phyloP scores from a whole-genome alignment of 2,888 invertebrate species.

The Mimachlamys varia region DNA sequence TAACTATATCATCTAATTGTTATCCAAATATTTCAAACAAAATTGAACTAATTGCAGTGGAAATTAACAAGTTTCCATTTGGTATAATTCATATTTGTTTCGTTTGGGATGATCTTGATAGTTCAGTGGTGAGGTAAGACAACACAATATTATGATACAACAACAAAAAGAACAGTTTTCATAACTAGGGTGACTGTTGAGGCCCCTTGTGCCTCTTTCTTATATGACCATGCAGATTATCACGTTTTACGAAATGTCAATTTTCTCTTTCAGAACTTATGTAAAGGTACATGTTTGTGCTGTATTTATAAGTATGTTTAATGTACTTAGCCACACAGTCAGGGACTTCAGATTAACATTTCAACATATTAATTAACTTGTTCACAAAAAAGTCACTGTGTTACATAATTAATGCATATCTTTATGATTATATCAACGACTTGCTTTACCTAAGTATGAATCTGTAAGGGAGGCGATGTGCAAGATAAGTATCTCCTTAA shows the following conservation, averaged over 20 bases:
- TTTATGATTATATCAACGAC: background rate
- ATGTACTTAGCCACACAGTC: background rate
- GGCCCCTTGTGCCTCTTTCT: background rate
- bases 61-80: no score
- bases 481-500: constrained; percentile 40
- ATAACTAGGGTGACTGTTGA: no score
- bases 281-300: background rate
- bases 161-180: no score
- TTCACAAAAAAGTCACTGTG: background rate
- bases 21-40: no score
- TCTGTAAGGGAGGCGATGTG: background rate
- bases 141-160: no score
- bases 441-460: background rate
- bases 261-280: background rate
- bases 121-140: no score
- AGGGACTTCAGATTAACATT: background rate
- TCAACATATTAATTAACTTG: background rate
- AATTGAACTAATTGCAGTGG: no score
- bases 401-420: constrained; percentile 20
- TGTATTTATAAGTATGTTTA: background rate
- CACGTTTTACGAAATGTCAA: background rate
- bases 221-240: background rate
- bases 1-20: no score
- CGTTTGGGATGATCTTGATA: no score
- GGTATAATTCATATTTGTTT: no score